These are phyloP conservation scores for Trogon melanurus DNA, from an alignment of 2,113 vertebrate species.

Conservation along the genomic window DNA sequence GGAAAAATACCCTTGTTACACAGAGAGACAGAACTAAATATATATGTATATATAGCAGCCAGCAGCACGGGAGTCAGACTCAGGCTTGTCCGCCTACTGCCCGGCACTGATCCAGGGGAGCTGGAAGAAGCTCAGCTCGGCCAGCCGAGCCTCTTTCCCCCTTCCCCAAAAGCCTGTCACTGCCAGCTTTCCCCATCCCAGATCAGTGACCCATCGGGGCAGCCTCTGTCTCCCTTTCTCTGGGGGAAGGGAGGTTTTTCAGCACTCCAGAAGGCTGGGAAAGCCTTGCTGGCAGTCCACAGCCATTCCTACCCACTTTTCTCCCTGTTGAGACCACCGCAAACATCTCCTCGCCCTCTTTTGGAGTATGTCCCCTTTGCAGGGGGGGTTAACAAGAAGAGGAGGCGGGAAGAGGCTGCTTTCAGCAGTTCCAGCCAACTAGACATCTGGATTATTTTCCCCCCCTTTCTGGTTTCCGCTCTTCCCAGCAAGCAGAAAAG, in stretches of 20 bases:
- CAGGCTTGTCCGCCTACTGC: not conserved
- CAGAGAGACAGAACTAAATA: not conserved
- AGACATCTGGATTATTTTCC: constrained; percentile 55
- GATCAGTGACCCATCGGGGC: not conserved
- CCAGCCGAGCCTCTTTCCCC: not conserved
- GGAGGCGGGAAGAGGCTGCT: constrained; percentile 15
- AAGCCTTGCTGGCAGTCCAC: constrained; percentile 6
- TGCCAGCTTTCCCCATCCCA: not conserved
- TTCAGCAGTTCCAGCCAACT: constrained; percentile 34
- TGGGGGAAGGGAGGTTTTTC: not conserved
- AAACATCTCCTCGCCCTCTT: not conserved
- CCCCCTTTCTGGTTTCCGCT: constrained; percentile 50
- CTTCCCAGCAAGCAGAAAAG: constrained; percentile 44
- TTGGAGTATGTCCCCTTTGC: not conserved
- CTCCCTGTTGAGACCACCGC: constrained; percentile 19
- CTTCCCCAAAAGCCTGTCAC: not conserved
- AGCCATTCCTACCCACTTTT: not conserved
- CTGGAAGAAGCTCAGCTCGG: not conserved
- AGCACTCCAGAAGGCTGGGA: not conserved
- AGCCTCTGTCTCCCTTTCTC: not conserved
- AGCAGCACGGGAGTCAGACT: not conserved
- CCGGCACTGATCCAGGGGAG: not conserved
- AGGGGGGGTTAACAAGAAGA: not conserved
- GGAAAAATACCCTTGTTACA: not conserved
- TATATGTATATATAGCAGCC: not conserved